Percentiles rank a stretch among this genome's conserved stretches.
phyloP scores from a whole-genome alignment of 2,797 vertebrate species.

The Muscicapa striata region DNA sequence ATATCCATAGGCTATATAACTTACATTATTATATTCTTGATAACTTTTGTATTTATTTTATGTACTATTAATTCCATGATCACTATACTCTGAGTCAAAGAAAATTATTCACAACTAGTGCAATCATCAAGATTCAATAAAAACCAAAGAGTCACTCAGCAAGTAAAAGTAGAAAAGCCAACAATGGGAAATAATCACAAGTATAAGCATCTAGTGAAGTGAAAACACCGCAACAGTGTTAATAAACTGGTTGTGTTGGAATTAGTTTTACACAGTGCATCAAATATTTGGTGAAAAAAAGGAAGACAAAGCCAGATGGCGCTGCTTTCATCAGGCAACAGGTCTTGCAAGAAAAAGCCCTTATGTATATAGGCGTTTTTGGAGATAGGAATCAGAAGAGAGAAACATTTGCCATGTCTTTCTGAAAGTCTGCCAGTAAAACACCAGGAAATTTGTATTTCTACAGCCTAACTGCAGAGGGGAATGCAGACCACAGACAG shows the following conservation, averaged over 20 bases:
- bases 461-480: not conserved
- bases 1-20: not conserved
- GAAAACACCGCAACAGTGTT: not conserved
- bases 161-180: not conserved
- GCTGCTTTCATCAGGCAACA: conserved; percentile 13
- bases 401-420: not conserved
- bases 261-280: not conserved
- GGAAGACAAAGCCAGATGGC: conserved; percentile 36
- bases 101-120: not conserved
- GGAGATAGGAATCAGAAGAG: not conserved
- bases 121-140: not conserved
- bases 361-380: accelerated
- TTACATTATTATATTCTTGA: not conserved
- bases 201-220: not conserved
- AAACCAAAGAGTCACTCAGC: not conserved
- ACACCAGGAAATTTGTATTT: not conserved
- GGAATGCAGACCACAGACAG: not conserved
- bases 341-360: not conserved
- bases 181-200: not conserved
- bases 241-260: not conserved
- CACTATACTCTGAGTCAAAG: not conserved
- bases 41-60: not conserved
- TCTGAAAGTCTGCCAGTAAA: not conserved
- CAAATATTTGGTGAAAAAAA: not conserved
- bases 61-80: not conserved